These are phyloP conservation scores for Chrysochloris asiatica DNA, from an alignment of 2,113 vertebrate species.

Conservation along the genomic window DNA sequence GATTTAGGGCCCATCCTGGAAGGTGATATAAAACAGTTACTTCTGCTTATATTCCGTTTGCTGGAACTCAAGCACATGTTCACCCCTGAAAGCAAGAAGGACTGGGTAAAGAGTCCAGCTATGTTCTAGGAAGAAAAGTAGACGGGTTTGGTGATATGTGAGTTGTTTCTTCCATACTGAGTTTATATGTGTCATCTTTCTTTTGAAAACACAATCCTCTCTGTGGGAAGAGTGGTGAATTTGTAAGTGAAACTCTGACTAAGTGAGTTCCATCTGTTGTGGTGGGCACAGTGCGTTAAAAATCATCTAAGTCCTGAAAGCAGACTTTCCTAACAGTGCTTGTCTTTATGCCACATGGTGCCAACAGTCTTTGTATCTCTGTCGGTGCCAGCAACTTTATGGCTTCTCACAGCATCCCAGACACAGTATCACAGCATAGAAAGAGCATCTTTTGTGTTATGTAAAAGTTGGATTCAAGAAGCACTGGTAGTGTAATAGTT, in stretches of 20 bases:
- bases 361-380: too few relatives aligned
- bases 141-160: not conserved
- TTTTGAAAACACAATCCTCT: not conserved
- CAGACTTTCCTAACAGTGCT: too few relatives aligned
- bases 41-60: not conserved
- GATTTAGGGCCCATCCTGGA: not conserved
- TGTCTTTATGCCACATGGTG: too few relatives aligned
- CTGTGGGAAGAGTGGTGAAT: not conserved
- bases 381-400: too few relatives aligned
- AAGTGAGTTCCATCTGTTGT: slow-evolving; percentile 55
- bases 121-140: not conserved
- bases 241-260: not conserved
- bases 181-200: not conserved
- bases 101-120: not conserved
- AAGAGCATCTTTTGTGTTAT: too few relatives aligned
- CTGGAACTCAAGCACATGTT: not conserved
- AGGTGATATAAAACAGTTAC: not conserved
- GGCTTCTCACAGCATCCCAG: too few relatives aligned
- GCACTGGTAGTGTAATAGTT: too few relatives aligned
- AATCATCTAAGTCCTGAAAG: too few relatives aligned
- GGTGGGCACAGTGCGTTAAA: not conserved
- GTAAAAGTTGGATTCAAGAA: too few relatives aligned
- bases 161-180: not conserved
- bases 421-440: too few relatives aligned
- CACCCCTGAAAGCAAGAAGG: not conserved